Conservation (phyloP, 2,797 vertebrate species). For the Setipinna tenuifilis region DNA sequence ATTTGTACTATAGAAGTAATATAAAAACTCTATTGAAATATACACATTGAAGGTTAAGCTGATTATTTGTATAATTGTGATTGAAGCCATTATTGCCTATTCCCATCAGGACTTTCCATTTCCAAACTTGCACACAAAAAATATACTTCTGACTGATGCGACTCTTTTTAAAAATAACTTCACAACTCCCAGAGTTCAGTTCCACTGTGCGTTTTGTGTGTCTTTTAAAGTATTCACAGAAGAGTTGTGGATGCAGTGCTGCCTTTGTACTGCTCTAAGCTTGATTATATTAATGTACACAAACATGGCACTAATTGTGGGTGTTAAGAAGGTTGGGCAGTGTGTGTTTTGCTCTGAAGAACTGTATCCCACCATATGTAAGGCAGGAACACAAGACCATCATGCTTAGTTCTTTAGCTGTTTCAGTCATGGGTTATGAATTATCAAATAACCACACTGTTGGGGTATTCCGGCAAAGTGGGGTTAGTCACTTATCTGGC, state of each 20-base stretch:
- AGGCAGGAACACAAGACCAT: neutral
- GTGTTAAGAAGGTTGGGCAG: neutral
- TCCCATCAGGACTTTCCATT: neutral
- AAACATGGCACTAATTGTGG: neutral
- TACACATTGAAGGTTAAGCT: neutral
- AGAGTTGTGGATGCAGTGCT: neutral
- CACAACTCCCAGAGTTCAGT: neutral
- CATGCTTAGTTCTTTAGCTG: neutral
- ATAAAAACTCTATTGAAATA: neutral
- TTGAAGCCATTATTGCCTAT: constrained; percentile 26
- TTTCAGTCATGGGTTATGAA: neutral
- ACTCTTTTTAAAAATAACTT: neutral
- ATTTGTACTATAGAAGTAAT: neutral
- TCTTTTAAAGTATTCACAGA: neutral
- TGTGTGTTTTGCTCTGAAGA: neutral
- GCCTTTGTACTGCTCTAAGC: neutral
- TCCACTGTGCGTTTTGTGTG: neutral
- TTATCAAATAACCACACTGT: neutral
- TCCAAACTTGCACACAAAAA: neutral
- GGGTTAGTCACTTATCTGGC: too few relatives aligned
- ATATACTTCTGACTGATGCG: neutral
- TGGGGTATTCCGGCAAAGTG: too few relatives aligned
- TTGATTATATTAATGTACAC: neutral
- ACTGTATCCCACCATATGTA: neutral
- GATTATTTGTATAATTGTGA: neutral